A percentile compares a stretch with the other conserved stretches of the same genome.
These are phyloP conservation scores for Equus przewalskii DNA, from an alignment of 2,113 vertebrate species.

Conservation along the genomic window DNA sequence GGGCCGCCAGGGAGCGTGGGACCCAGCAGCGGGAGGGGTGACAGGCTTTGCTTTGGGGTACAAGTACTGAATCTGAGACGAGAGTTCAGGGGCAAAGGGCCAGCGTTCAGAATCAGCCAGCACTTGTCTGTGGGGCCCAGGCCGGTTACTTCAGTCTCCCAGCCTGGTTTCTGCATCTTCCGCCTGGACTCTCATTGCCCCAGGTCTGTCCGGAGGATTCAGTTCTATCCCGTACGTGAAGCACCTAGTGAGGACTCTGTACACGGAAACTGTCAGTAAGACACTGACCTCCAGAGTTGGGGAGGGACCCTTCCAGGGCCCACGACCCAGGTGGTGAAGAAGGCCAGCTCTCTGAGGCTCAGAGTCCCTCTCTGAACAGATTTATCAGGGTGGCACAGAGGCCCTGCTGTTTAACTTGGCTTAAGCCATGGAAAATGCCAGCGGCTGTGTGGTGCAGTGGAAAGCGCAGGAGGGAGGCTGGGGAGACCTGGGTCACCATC, in stretches of 20 bases:
- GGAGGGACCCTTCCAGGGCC: accelerated
- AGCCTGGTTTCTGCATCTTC: too few species aligned
- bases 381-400: accelerated
- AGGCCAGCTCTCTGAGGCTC: accelerated
- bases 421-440: accelerated
- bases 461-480: accelerated
- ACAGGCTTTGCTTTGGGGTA: background rate
- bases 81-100: accelerated
- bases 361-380: accelerated
- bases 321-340: accelerated
- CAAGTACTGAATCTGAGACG: background rate
- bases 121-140: accelerated
- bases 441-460: background rate
- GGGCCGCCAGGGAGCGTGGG: too few species aligned
- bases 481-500: accelerated
- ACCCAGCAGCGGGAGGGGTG: accelerated
- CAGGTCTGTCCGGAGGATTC: too few species aligned
- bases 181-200: background rate
- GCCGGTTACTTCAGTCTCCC: accelerated
- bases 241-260: accelerated
- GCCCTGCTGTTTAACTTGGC: accelerated
- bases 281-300: background rate
- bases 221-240: accelerated
- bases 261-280: accelerated
- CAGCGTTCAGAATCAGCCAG: background rate